phyloP scores from a whole-genome alignment of 37 sponge, comb jelly and placozoan species.

The Diacarnus erythraeanus region DNA sequence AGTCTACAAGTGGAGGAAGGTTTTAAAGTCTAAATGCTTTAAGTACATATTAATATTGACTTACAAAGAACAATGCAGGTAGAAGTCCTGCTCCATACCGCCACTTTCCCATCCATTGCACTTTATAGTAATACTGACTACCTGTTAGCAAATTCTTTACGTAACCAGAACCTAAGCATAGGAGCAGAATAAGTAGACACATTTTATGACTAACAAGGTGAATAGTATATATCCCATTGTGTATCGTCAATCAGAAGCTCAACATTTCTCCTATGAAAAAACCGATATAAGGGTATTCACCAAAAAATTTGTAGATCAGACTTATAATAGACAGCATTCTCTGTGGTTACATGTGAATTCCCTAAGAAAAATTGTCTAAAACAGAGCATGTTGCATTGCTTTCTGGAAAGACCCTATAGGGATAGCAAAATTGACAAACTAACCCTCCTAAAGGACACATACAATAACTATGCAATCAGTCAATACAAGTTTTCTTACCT shows the following conservation, averaged over 20 bases:
- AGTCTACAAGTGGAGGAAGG: too few relatives aligned
- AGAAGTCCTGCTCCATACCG: slow-evolving; percentile 48
- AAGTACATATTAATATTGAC: slow-evolving; percentile 6
- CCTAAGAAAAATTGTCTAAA: too few relatives aligned
- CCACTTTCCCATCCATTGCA: slow-evolving; percentile 66
- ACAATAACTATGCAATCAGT: background rate
- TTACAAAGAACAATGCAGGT: slow-evolving; percentile 70
- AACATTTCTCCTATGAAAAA: too few relatives aligned
- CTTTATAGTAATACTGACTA: slow-evolving; percentile 45
- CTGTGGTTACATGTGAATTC: too few relatives aligned
- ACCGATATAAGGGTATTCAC: too few relatives aligned
- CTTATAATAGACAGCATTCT: too few relatives aligned
- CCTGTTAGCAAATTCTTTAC: slow-evolving; percentile 58
- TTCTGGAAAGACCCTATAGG: too few relatives aligned
- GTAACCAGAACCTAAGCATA: slow-evolving; percentile 30
- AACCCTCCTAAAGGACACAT: background rate
- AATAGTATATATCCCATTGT: too few relatives aligned
- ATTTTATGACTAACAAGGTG: background rate
- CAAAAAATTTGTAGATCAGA: too few relatives aligned
- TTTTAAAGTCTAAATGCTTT: background rate
- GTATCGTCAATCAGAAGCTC: too few relatives aligned
- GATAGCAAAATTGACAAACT: too few relatives aligned
- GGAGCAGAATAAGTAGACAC: background rate
- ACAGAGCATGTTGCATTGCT: background rate
- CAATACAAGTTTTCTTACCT: slow-evolving; percentile 22